Evolutionary conservation across 2,113 vertebrate genomes (phyloP).

Genomic region (Mastomys natalensis): DNA sequence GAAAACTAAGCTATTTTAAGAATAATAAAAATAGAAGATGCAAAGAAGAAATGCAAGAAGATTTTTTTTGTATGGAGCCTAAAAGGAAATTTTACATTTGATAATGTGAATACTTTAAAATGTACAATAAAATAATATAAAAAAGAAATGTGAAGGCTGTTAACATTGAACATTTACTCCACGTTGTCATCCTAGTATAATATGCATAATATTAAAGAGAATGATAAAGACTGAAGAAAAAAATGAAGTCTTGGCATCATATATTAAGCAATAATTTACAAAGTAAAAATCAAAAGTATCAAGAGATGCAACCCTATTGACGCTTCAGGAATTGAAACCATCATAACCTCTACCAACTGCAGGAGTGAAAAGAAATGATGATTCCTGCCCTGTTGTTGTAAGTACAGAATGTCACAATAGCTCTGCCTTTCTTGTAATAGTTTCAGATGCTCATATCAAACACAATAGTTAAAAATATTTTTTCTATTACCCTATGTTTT

Average conservation of each 20-base stretch:
- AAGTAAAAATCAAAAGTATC: neutral
- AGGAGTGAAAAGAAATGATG: slow-evolving; percentile 21
- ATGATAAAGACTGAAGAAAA: neutral
- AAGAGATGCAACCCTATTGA: neutral
- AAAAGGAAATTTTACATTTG: neutral
- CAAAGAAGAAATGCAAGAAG: neutral
- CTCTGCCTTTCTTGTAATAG: slow-evolving; percentile 40
- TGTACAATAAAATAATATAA: neutral
- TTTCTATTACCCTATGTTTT: neutral
- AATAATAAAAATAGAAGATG: neutral
- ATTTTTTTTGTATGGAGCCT: neutral
- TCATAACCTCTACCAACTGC: neutral
- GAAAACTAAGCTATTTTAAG: no score
- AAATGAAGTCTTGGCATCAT: neutral
- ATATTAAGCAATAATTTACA: neutral
- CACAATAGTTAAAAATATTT: neutral
- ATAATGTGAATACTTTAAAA: neutral
- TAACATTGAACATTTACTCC: neutral
- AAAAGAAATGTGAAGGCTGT: neutral
- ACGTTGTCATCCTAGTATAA: neutral
- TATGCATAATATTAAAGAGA: neutral
- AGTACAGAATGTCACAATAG: neutral
- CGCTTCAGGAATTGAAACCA: neutral
- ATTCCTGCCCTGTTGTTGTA: neutral
- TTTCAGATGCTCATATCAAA: neutral